Conservation (phyloP, 2,113 vertebrate genomes). For the Centropus bengalensis region DNA sequence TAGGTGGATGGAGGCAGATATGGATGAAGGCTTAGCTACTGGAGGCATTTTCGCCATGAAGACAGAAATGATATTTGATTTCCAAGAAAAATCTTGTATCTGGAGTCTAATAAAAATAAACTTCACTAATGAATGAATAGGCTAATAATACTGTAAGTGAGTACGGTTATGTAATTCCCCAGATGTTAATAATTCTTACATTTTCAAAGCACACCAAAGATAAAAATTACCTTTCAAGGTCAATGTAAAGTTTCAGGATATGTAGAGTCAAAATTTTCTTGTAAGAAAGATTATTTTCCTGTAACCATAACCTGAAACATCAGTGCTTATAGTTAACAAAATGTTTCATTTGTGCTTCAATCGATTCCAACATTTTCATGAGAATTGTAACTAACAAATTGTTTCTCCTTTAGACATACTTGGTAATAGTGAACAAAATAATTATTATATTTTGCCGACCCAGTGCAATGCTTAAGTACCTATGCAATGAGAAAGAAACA, state of each 20-base stretch:
- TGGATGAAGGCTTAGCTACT: neutral
- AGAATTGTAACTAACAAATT: neutral
- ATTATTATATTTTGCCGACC: neutral
- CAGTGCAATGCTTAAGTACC: neutral
- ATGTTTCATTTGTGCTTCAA: neutral
- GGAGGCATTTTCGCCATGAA: neutral
- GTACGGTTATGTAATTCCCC: neutral
- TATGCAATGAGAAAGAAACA: neutral
- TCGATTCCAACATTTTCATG: neutral
- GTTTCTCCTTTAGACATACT: neutral
- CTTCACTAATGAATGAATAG: neutral
- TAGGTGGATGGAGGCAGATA: neutral
- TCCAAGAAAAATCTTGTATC: neutral
- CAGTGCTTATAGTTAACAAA: neutral
- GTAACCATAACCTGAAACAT: neutral
- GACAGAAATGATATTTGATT: neutral
- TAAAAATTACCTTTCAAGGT: neutral
- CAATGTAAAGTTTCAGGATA: neutral
- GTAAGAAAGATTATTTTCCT: neutral
- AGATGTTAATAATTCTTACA: neutral
- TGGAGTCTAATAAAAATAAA: neutral
- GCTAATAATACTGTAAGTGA: neutral
- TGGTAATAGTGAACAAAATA: neutral
- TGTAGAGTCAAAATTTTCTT: neutral
- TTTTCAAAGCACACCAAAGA: neutral